Percentiles rank a stretch among this genome's conserved stretches.
phyloP scores from a whole-genome alignment of 2,888 invertebrate genomes.

The Amorpha juglandis region DNA sequence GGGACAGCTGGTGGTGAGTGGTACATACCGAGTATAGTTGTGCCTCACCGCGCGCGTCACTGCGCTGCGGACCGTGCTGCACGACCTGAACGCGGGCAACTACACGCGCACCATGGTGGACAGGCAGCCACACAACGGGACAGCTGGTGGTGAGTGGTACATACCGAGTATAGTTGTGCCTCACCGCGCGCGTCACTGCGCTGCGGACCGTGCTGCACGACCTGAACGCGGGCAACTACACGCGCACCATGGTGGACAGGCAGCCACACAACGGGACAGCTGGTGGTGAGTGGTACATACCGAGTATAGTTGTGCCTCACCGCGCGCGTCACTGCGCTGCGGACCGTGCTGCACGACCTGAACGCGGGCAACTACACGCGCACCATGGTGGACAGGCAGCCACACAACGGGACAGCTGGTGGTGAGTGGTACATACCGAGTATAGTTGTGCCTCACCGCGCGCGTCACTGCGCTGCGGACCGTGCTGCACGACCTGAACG shows the following conservation, averaged over 20 bases:
- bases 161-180: slow-evolving; percentile 93
- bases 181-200: slow-evolving; percentile 96
- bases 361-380: slow-evolving; percentile 89
- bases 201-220: slow-evolving; percentile 93
- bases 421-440: too few species aligned
- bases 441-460: slow-evolving; percentile 97
- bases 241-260: slow-evolving; percentile 80
- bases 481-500: slow-evolving; percentile 92
- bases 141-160: too few species aligned
- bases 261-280: too few species aligned
- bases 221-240: slow-evolving; percentile 90
- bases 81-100: too few species aligned
- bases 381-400: slow-evolving; percentile 76
- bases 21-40: not conserved
- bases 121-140: too few species aligned
- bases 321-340: slow-evolving; percentile 94
- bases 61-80: too few species aligned
- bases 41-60: too few species aligned
- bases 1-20: slow-evolving; percentile 51
- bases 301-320: slow-evolving; percentile 56
- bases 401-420: too few species aligned
- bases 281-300: too few species aligned
- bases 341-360: slow-evolving; percentile 92
- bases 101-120: too few species aligned
- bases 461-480: slow-evolving; percentile 94